A percentile compares a stretch with the other conserved stretches of the same genome.
Conservation (phyloP, 2,797 vertebrate species). For the Pyrocephalus nanus region DNA sequence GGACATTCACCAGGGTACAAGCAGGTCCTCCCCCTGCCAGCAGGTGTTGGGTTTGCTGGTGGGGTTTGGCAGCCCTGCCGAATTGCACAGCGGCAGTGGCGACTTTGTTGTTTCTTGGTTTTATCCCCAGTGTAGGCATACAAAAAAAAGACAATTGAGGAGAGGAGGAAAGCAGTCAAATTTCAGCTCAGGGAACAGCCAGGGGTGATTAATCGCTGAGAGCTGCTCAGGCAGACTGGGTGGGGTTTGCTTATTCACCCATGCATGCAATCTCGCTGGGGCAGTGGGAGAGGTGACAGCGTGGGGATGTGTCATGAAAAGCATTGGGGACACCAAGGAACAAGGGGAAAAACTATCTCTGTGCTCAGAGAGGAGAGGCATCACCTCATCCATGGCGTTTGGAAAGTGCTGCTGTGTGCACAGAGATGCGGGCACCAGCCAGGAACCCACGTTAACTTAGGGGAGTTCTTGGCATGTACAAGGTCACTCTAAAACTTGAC, state of each 20-base stretch:
- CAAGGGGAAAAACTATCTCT: neutral
- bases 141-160: neutral
- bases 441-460: rapidly evolving
- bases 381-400: rapidly evolving
- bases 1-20: too few relatives aligned
- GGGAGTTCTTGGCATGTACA: neutral
- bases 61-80: neutral
- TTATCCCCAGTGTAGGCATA: neutral
- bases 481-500: neutral
- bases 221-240: neutral
- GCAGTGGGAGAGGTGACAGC: neutral
- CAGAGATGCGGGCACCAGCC: neutral
- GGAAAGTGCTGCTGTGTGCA: neutral
- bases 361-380: neutral
- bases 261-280: rapidly evolving
- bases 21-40: rapidly evolving
- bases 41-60: neutral
- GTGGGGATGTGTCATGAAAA: neutral
- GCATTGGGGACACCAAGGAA: neutral
- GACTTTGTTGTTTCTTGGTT: neutral
- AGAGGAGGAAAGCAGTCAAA: neutral
- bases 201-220: neutral
- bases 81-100: neutral
- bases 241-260: neutral
- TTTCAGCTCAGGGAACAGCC: neutral